phyloP scores from a whole-genome alignment of 2,113 vertebrate genomes.

The Grammomys surdaster region DNA sequence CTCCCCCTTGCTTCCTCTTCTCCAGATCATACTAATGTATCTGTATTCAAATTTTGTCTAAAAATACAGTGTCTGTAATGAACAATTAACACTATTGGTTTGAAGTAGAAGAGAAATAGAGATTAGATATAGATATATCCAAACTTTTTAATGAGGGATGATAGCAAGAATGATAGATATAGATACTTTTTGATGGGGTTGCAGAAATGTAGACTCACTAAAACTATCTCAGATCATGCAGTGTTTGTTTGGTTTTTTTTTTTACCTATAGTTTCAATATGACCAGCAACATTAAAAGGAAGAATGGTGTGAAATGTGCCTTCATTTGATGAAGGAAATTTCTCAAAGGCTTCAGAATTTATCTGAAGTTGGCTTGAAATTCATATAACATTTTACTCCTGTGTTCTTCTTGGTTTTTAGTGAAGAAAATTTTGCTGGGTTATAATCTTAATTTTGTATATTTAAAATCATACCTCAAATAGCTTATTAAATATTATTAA shows the following conservation, averaged over 20 bases:
- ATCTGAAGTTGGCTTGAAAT: background rate
- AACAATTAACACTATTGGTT: background rate
- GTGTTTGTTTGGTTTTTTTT: background rate
- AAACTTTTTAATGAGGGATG: background rate
- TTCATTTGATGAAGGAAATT: background rate
- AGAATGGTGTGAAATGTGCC: background rate
- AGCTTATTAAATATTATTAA: background rate
- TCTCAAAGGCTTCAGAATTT: slow-evolving; percentile 7
- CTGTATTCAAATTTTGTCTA: background rate
- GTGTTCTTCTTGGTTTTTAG: background rate
- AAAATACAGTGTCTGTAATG: background rate
- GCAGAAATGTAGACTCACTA: background rate
- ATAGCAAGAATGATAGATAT: background rate
- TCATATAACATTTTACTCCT: background rate
- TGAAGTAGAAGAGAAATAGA: background rate
- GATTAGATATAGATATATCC: background rate
- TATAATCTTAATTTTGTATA: background rate
- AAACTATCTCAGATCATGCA: background rate
- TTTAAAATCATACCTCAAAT: background rate
- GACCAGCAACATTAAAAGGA: background rate
- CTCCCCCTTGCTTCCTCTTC: background rate
- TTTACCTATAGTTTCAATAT: background rate
- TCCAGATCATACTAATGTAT: background rate
- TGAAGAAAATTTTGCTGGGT: background rate
- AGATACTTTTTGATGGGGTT: background rate